Percentiles rank a stretch among this genome's conserved stretches.
phyloP scores from a whole-genome alignment of 2,797 vertebrate species.

The Clarias platycephalus region DNA sequence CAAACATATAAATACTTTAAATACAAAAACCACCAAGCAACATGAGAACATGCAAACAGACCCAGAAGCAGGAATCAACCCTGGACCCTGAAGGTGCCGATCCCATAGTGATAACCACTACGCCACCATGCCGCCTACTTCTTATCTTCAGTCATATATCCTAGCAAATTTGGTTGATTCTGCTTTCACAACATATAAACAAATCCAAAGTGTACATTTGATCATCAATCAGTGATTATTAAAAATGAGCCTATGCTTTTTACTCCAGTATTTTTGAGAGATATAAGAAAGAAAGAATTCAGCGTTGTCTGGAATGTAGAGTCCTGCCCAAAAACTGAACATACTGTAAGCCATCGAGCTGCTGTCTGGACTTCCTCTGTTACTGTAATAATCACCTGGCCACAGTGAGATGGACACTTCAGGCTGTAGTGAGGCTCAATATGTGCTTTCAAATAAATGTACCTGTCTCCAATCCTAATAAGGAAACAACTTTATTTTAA shows the following conservation, averaged over 20 bases:
- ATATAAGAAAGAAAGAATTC: neutral
- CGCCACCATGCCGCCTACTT: no score
- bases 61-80: no score
- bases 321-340: neutral
- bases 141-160: no score
- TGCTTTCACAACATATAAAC: no score
- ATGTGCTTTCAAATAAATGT: slow-evolving; percentile 7
- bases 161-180: no score
- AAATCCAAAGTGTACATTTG: no score
- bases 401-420: neutral
- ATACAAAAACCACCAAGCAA: neutral
- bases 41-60: neutral
- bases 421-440: neutral
- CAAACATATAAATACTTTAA: neutral
- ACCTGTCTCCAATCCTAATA: neutral
- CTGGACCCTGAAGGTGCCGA: no score
- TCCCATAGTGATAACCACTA: no score
- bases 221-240: no score
- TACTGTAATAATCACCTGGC: neutral
- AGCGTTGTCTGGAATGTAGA: neutral
- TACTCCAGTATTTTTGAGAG: neutral
- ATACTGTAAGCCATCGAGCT: neutral
- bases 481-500: neutral
- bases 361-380: neutral
- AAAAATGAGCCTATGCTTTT: neutral